These are phyloP conservation scores for Nymphalis polychloros DNA, from an alignment of 2,888 invertebrate genomes.

Conservation along the genomic window DNA sequence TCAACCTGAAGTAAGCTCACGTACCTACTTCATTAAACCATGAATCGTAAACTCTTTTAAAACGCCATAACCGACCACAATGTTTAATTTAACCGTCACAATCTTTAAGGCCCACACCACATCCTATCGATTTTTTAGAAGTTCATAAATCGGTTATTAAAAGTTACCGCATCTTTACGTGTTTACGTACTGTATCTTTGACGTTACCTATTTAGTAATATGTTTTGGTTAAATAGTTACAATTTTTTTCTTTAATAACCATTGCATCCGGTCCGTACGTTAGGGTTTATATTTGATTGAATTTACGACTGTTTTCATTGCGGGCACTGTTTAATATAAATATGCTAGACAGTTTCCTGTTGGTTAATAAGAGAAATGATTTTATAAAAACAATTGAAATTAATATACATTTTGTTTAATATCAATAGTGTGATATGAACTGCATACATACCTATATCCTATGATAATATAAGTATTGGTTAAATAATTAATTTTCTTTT, in stretches of 20 bases:
- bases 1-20: slow-evolving; percentile 35
- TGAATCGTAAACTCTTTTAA: slow-evolving; percentile 50
- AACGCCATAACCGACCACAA: slow-evolving; percentile 54
- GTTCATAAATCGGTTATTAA: slow-evolving; percentile 65
- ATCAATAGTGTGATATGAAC: slow-evolving; percentile 8
- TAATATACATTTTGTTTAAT: neutral
- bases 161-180: slow-evolving; percentile 61
- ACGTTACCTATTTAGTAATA: slow-evolving; percentile 62
- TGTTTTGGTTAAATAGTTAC: slow-evolving; percentile 67
- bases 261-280: slow-evolving; percentile 65
- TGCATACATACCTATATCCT: neutral
- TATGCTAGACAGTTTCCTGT: slow-evolving; percentile 74
- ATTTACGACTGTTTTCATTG: slow-evolving; percentile 81
- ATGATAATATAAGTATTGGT: too few relatives aligned
- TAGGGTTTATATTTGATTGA: slow-evolving; percentile 75
- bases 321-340: slow-evolving; percentile 78
- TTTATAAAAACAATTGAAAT: slow-evolving; percentile 40
- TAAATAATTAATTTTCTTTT: too few relatives aligned
- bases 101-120: slow-evolving; percentile 58
- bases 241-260: slow-evolving; percentile 67
- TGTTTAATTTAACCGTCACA: slow-evolving; percentile 54
- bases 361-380: slow-evolving; percentile 67
- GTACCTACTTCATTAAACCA: slow-evolving; percentile 45
- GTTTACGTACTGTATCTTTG: slow-evolving; percentile 25
- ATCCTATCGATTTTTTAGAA: slow-evolving; percentile 68